Base-by-base conservation (phyloP, 2,113 vertebrate genomes). In the Silurus meridionalis region DNA sequence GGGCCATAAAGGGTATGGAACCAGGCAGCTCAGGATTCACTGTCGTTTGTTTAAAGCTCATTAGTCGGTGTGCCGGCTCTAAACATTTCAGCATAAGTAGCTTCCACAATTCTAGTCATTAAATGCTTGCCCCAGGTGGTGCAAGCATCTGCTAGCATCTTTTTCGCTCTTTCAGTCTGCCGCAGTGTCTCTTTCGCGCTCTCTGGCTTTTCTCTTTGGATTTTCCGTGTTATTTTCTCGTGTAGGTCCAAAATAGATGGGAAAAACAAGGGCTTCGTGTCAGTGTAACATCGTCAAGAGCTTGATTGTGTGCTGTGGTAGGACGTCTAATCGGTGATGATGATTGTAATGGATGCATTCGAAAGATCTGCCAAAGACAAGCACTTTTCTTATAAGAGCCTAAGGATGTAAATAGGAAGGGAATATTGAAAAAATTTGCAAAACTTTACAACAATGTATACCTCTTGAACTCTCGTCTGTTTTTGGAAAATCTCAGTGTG, bases 31-130 rank as follows among this genome's bases (percentile, higher is more conserved):
- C 67, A 53, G 46, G 61, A 69, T 48, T 85, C 63, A 3, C 75
- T 48, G 52, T 82, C 78, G 37, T 86, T 86, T 86, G 74, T 86
- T 82, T 81, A 25, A 71, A 71, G 60, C 52, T 86, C 67, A 74
- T 72, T 72, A 86, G 46, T 69, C n/a, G 58, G 52, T 15, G 11
- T 37, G 8, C 64, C 28, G 74, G 9, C 50, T 77, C 23, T 25
- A 55, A 78, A 85, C 37, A 48, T 67, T 81, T n/a, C 37, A n/a
- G 66, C 66, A 67, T 86, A 80, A 80, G 14, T 50, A 72, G 55
- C 9, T 50, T 63, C 66, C 46, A 72, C 37, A 23, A 46, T 81
- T 80, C 63, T 72, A 63, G 78, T 86, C 85, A 74, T 86, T 86
- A 86, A 86, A 63, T 86, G 52, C 78, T 14, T 52, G 79, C 85